A percentile compares a stretch with the other conserved stretches of the same genome.
Conservation (phyloP, 2,888 invertebrate species). For the Amblyjoppa fuscipennis region DNA sequence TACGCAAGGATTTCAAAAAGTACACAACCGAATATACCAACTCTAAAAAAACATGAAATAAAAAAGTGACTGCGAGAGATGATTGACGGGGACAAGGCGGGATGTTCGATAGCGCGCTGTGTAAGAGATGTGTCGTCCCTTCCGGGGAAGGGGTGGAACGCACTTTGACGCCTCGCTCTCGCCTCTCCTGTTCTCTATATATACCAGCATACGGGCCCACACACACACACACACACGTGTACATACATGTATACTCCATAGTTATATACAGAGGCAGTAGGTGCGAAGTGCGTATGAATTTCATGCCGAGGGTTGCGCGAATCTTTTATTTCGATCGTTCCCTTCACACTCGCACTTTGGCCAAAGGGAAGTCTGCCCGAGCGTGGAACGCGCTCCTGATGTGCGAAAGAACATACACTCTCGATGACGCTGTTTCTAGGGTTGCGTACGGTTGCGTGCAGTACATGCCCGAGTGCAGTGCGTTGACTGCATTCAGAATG, state of each 20-base stretch:
- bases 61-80: slow-evolving; percentile 13
- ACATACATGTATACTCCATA: slow-evolving; percentile 22
- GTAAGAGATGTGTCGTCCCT: slow-evolving; percentile 42
- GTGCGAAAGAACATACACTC: slow-evolving; percentile 53
- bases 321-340: slow-evolving; percentile 69
- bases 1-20: background rate
- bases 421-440: slow-evolving; percentile 72
- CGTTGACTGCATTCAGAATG: slow-evolving; percentile 74
- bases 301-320: slow-evolving; percentile 77
- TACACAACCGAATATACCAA: background rate
- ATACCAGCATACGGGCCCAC: slow-evolving; percentile 22
- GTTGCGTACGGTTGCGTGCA: slow-evolving; percentile 59
- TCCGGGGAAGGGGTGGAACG: slow-evolving; percentile 52
- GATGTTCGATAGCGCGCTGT: slow-evolving; percentile 75
- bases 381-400: slow-evolving; percentile 56
- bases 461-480: slow-evolving; percentile 71
- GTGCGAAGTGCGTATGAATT: slow-evolving; percentile 81
- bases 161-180: slow-evolving; percentile 77
- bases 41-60: background rate
- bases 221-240: slow-evolving; percentile 3
- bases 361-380: slow-evolving; percentile 59
- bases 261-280: slow-evolving; percentile 64
- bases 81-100: slow-evolving; percentile 59
- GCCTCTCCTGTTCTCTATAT: slow-evolving; percentile 44
- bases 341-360: slow-evolving; percentile 53